phyloP scores from a whole-genome alignment of 2,888 invertebrate species.

The Agriopis marginaria region DNA sequence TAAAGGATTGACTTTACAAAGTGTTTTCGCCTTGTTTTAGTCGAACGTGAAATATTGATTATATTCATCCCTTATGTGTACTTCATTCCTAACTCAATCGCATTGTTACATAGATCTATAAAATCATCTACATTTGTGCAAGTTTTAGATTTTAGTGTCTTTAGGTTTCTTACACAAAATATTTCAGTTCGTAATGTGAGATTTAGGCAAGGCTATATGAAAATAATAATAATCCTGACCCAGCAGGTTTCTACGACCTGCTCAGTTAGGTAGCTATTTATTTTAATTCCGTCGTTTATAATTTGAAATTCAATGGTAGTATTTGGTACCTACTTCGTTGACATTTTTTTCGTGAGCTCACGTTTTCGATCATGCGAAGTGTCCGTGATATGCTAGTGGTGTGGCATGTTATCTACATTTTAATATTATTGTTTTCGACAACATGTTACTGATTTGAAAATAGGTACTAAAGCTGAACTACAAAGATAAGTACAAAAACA shows the following conservation, averaged over 20 bases:
- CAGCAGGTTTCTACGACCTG: constrained; percentile 6
- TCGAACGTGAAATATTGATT: too few relatives aligned
- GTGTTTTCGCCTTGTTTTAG: too few relatives aligned
- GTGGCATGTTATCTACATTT: constrained; percentile 2
- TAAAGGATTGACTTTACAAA: too few relatives aligned
- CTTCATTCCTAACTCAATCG: too few relatives aligned
- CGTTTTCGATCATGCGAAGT: constrained; percentile 15
- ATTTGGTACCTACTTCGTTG: neutral
- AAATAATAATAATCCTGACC: constrained; percentile 3
- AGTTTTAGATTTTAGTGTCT: neutral
- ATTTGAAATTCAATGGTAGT: constrained; percentile 4
- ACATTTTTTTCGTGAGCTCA: constrained; percentile 7
- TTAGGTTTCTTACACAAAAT: neutral
- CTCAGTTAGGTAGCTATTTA: neutral
- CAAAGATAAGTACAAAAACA: neutral
- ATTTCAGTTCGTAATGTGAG: neutral
- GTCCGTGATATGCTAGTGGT: neutral
- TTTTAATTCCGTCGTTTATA: constrained; percentile 23
- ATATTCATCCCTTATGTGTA: too few relatives aligned
- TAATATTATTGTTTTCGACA: neutral
- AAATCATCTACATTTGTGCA: neutral
- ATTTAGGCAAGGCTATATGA: neutral
- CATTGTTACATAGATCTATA: too few relatives aligned
- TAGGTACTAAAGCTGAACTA: neutral
- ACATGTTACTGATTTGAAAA: neutral